Evolutionary conservation across 2,888 invertebrate species (phyloP).

Genomic region (Uloborus plumipes): DNA sequence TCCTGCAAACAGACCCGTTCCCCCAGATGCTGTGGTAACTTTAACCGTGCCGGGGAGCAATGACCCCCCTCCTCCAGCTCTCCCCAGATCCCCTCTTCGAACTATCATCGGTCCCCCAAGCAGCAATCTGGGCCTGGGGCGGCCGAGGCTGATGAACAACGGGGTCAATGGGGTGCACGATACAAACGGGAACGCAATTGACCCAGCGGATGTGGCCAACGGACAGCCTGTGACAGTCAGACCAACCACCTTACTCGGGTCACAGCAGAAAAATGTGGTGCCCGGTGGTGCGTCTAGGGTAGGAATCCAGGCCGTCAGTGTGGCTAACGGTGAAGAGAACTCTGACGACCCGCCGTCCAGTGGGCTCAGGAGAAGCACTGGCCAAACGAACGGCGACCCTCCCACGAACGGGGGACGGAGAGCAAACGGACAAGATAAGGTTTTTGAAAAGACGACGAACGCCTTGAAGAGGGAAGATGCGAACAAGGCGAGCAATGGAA

Average conservation of each 20-base stretch:
- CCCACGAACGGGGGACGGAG: not conserved
- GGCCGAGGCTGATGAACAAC: slow-evolving; percentile 45
- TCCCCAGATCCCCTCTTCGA: slow-evolving; percentile 48
- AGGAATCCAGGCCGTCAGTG: slow-evolving; percentile 47
- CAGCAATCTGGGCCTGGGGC: slow-evolving; percentile 28
- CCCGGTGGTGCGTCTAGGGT: slow-evolving; percentile 36
- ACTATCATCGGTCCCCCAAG: slow-evolving; percentile 59
- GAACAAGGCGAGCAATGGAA: slow-evolving; percentile 5
- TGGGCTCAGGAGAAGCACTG: not conserved
- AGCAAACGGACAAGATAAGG: slow-evolving; percentile 30
- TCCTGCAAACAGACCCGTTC: slow-evolving; percentile 39
- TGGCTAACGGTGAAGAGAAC: slow-evolving; percentile 16
- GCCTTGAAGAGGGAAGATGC: slow-evolving; percentile 51
- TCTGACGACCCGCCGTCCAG: slow-evolving; percentile 1
- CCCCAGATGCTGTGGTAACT: slow-evolving; percentile 28
- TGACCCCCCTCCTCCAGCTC: slow-evolving; percentile 15
- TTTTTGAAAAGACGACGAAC: slow-evolving; percentile 42
- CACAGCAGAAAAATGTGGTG: slow-evolving; percentile 45
- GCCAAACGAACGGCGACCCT: not conserved
- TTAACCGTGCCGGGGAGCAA: slow-evolving; percentile 37
- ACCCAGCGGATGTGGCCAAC: slow-evolving; percentile 37
- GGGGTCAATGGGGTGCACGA: slow-evolving; percentile 39
- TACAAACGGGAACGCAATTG: slow-evolving; percentile 34
- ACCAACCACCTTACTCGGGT: slow-evolving; percentile 36
- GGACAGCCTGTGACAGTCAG: slow-evolving; percentile 8